Percentiles rank a stretch among this genome's conserved stretches.
phyloP scores from a whole-genome alignment of 2,797 vertebrate genomes.

The Sebastiscus tertius region DNA sequence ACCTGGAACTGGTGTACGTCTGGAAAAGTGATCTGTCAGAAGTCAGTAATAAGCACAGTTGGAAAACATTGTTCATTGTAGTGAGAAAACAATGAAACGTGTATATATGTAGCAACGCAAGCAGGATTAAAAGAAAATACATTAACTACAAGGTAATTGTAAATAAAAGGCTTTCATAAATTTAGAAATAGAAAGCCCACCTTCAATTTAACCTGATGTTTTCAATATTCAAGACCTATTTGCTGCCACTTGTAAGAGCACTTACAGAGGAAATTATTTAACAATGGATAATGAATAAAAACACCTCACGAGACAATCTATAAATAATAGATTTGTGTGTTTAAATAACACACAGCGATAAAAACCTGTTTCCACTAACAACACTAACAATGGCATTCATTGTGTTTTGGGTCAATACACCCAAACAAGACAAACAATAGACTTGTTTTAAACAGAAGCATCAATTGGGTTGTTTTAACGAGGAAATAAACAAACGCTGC shows the following conservation, averaged over 20 bases:
- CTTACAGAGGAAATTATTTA: background rate
- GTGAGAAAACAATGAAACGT: background rate
- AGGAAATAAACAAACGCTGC: background rate
- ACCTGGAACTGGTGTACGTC: background rate
- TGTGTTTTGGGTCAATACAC: constrained; percentile 26
- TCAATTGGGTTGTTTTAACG: background rate
- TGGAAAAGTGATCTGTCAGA: background rate
- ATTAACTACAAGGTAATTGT: background rate
- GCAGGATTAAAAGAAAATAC: background rate
- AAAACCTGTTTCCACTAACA: constrained; percentile 5
- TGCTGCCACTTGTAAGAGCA: constrained; percentile 2
- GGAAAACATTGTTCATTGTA: background rate
- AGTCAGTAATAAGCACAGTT: background rate
- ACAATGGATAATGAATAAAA: background rate
- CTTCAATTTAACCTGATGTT: background rate
- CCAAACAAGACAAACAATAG: constrained; percentile 16
- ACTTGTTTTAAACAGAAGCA: constrained; percentile 20
- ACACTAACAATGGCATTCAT: background rate
- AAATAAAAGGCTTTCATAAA: background rate
- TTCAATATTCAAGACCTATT: background rate
- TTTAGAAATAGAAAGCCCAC: background rate
- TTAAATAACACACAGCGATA: background rate
- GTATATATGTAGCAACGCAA: background rate
- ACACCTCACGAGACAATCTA: background rate
- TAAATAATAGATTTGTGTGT: constrained; percentile 11